phyloP scores from a whole-genome alignment of 2,888 invertebrate genomes.

The Megastigmus dorsalis region DNA sequence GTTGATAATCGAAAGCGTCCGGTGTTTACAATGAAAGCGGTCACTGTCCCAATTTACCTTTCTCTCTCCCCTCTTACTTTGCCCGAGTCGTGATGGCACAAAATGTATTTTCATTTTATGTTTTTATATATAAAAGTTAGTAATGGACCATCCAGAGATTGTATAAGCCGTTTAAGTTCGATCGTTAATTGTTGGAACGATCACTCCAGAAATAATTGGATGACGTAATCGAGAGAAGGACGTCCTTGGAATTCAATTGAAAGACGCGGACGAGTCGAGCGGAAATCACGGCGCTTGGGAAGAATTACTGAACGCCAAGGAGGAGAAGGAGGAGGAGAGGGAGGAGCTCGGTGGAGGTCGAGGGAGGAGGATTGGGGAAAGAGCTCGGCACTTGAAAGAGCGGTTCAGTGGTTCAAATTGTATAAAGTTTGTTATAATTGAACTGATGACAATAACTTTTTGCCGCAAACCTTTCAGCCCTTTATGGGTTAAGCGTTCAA shows the following conservation, averaged over 20 bases:
- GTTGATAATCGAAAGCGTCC: too few relatives aligned
- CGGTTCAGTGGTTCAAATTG: constrained; percentile 30
- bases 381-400: constrained; percentile 29
- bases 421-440: constrained; percentile 49
- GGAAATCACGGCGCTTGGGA: constrained; percentile 56
- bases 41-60: constrained; percentile 2
- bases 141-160: constrained; percentile 42
- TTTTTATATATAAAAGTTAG: constrained; percentile 19
- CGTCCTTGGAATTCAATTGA: constrained; percentile 56
- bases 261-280: constrained; percentile 57
- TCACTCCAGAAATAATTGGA: constrained; percentile 69
- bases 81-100: neutral
- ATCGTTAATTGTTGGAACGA: constrained; percentile 66
- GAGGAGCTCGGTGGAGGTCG: constrained; percentile 29
- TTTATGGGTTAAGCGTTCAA: constrained; percentile 6
- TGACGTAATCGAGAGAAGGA: constrained; percentile 59
- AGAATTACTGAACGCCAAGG: constrained; percentile 36
- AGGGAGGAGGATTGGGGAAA: constrained; percentile 14
- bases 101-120: neutral
- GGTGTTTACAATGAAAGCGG: neutral
- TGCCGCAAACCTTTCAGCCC: constrained; percentile 11
- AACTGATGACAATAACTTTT: constrained; percentile 47
- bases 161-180: constrained; percentile 50
- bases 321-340: constrained; percentile 15
- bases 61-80: neutral